Evolutionary conservation across 2,888 invertebrate genomes (phyloP).

Genomic region (Tetragnatha montana): DNA sequence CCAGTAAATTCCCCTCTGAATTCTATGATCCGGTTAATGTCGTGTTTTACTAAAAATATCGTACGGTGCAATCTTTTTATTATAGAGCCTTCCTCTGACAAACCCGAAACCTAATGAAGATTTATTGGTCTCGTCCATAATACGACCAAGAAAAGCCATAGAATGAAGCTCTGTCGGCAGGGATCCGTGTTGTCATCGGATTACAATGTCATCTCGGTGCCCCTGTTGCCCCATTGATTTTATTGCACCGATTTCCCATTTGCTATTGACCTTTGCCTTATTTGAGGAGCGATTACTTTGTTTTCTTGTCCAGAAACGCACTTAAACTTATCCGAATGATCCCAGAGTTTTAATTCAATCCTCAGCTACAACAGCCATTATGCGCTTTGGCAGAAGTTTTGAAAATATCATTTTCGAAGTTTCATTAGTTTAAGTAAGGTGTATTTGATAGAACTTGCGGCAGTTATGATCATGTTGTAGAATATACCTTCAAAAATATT

Average conservation of each 20-base stretch:
- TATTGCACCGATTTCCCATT: constrained; percentile 52
- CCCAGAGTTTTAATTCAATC: background rate
- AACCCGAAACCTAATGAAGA: constrained; percentile 61
- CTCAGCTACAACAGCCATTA: background rate
- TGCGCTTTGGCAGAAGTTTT: background rate
- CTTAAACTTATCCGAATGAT: background rate
- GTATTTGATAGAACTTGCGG: too few species aligned
- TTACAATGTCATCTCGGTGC: constrained; percentile 59
- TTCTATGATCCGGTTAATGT: constrained; percentile 45
- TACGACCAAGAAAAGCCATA: constrained; percentile 41
- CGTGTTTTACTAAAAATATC: constrained; percentile 54
- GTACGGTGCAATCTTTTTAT: constrained; percentile 43
- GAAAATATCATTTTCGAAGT: too few species aligned
- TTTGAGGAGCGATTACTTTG: constrained; percentile 12
- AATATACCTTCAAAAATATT: too few species aligned
- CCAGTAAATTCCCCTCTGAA: constrained; percentile 19
- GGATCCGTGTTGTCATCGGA: constrained; percentile 64
- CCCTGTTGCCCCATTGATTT: constrained; percentile 54
- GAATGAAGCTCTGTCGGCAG: constrained; percentile 42
- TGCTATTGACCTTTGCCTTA: constrained; percentile 48
- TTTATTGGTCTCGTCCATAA: constrained; percentile 56
- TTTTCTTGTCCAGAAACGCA: background rate
- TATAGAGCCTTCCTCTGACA: constrained; percentile 48
- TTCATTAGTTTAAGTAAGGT: too few species aligned
- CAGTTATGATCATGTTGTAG: too few species aligned